Percentiles rank a stretch among this genome's conserved stretches.
Evolutionary conservation across 2,113 vertebrate genomes (phyloP).

Genomic region (Oreochromis aureus): DNA sequence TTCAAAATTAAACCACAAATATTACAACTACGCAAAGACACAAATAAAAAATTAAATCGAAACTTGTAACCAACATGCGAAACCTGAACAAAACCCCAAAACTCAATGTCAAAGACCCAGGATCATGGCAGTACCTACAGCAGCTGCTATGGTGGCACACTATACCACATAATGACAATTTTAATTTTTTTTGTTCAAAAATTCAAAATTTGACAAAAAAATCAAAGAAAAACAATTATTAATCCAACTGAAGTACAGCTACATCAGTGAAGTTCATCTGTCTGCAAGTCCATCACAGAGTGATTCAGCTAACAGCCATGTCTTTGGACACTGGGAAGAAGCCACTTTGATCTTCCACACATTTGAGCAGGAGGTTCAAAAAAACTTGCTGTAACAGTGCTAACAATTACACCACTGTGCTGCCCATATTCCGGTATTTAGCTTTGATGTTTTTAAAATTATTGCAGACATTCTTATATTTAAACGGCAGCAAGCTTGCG

Average conservation of each 20-base stretch:
- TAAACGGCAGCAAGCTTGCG: neutral
- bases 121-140: neutral
- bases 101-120: neutral
- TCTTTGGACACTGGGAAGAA: neutral
- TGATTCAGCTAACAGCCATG: neutral
- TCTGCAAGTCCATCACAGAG: neutral
- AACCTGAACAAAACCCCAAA: neutral
- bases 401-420: neutral
- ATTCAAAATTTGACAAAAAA: accelerated
- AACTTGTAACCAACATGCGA: neutral
- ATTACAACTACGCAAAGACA: neutral
- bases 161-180: neutral
- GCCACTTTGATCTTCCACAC: neutral
- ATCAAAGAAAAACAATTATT: neutral
- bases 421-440: accelerated
- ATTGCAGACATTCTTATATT: neutral
- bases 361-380: accelerated
- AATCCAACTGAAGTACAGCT: neutral
- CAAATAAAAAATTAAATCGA: neutral
- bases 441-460: neutral
- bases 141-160: neutral
- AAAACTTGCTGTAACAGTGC: neutral
- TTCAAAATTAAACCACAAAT: neutral
- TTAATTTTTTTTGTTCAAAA: neutral
- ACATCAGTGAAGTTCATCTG: neutral